These are phyloP conservation scores for Drosophila imparisetae DNA, from an alignment of 2,888 invertebrate genomes.

Conservation along the genomic window DNA sequence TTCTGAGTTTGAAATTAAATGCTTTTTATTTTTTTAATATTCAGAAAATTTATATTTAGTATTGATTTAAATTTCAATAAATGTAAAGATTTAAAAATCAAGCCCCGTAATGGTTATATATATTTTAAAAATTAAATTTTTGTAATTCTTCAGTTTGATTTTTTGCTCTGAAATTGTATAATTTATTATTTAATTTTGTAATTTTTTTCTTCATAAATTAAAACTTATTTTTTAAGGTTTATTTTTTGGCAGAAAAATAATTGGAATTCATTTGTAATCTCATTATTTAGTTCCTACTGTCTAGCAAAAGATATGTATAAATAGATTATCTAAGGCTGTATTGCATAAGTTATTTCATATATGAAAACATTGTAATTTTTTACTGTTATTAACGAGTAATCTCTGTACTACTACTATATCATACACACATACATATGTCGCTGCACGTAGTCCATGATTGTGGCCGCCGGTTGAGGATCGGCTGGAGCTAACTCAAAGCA, in stretches of 20 bases:
- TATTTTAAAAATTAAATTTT: not conserved
- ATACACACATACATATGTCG: constrained; percentile 88
- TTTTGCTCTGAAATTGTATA: not conserved
- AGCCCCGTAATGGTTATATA: too few relatives aligned
- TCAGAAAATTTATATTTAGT: not conserved
- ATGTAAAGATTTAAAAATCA: not conserved
- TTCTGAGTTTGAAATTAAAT: not conserved
- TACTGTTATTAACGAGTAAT: not conserved
- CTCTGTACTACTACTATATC: not conserved
- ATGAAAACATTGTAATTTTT: not conserved
- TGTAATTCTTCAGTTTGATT: not conserved
- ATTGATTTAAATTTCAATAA: not conserved
- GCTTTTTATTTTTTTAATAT: not conserved
- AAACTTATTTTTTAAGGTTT: not conserved
- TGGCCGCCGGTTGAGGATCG: constrained; percentile 95
- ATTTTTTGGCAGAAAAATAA: not conserved
- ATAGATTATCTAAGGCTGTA: too few relatives aligned
- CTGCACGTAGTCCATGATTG: constrained; percentile 91
- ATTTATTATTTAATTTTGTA: not conserved
- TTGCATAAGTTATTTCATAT: not conserved
- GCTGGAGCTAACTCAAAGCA: constrained; percentile 97
- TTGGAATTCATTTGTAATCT: not conserved
- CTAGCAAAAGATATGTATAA: not conserved
- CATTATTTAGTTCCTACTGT: not conserved
- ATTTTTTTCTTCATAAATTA: not conserved